These are phyloP conservation scores for Danio aesculapii DNA, from an alignment of 2,797 vertebrate species.

Conservation along the genomic window DNA sequence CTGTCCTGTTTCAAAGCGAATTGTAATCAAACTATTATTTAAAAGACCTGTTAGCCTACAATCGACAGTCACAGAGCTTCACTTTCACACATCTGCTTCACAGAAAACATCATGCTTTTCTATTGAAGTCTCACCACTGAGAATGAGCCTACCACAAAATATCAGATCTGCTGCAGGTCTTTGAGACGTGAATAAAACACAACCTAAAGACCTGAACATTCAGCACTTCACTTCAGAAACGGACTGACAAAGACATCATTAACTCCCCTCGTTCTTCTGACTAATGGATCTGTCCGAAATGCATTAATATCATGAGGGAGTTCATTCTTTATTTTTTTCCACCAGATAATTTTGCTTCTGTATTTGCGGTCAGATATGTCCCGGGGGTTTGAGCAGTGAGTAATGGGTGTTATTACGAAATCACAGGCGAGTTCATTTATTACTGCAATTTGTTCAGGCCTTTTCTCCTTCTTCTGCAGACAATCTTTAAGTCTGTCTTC, in stretches of 20 bases:
- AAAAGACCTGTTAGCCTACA: constrained; percentile 17
- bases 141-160: background rate
- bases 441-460: background rate
- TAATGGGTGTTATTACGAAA: constrained; percentile 56
- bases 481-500: background rate
- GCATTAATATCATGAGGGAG: constrained; percentile 47
- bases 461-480: constrained; percentile 11
- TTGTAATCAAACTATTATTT: constrained; percentile 18
- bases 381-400: constrained; percentile 37
- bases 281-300: constrained; percentile 44
- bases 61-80: background rate
- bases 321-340: constrained; percentile 24
- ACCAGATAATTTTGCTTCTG: constrained; percentile 42
- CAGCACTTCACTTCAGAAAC: constrained; percentile 20
- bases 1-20: constrained; percentile 16
- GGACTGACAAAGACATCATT: constrained; percentile 45
- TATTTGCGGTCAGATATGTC: constrained; percentile 54
- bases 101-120: background rate
- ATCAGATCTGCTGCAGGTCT: background rate
- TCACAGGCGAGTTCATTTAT: constrained; percentile 47
- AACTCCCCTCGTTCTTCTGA: constrained; percentile 31
- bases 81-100: constrained; percentile 6
- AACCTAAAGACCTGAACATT: constrained; percentile 17
- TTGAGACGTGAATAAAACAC: constrained; percentile 7
- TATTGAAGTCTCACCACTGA: background rate